Evolutionary conservation across 2,888 invertebrate genomes (phyloP), one percentile per base, ranked within the genome.

Genomic region (Nomada lathburiana): DNA sequence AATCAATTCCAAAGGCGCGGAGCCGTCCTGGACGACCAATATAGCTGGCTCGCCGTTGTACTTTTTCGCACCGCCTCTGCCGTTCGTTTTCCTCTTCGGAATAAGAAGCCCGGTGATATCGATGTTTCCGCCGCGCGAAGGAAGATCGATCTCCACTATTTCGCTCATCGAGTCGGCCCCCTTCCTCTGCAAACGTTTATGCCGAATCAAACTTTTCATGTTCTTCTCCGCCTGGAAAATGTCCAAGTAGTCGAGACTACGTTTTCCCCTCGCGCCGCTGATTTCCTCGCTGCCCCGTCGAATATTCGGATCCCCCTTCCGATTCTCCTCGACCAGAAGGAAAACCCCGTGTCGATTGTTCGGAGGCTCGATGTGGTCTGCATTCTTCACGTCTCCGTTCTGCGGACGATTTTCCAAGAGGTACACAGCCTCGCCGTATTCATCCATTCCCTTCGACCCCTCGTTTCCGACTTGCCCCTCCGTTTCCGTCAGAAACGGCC

Each of bases 121-220:
- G 59, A 89, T 84, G 42, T 76, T 89, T 2, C 86, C 85, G 0
- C 79, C 68, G 2, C 70, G 77, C 9, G 47, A 52, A 0, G 93
- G 92, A 5, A 92, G 36, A 67, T 93, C 93, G 68, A 93, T 91
- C 65, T 93, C 93, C 3, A 93, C 90, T 36, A 93, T 93, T 65
- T 93, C 92, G 16, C 89, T 85, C 50, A 93, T 89, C 0, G 88
- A 84, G 67, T 93, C 93, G 0, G 91, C 88, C 0, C 92, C 92
- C 29, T 90, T 93, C n/a, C 92, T 78, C 73, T 91, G 90, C 0
- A 91, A 75, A 62, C 88, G 86, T 57, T 91, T 87, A 50, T 72
- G 84, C 23, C 83, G 84, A 2, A 83, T 76, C 0, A 84, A 47
- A 36, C 84, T 83, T 10, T 57, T 65, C 60, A 80, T 20, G 16